Base-by-base conservation (phyloP, 2,888 invertebrate genomes). In the Electrophaes corylata region DNA sequence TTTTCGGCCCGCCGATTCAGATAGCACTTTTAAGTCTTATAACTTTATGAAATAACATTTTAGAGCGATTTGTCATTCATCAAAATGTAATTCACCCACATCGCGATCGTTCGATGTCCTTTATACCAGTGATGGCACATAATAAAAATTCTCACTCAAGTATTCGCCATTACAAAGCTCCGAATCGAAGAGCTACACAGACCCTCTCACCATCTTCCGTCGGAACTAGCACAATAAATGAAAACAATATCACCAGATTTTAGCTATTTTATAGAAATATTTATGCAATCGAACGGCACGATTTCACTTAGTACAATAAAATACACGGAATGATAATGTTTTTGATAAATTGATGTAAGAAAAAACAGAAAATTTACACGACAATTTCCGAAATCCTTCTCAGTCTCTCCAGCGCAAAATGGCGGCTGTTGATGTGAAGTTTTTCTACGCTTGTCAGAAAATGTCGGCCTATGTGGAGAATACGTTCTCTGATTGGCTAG, bases 391-490 rank as follows among this genome's bases (percentile, higher is more conserved):
- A 94, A 95, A 94, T 94, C 94, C 94, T 93, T 93, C 94, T 93
- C 93, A 94, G 94, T 94, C 94, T 93, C 93, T 93, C 93, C 94
- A 94, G 94, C 94, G 94, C 96, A 97, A 97, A 95, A 97, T 97
- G 97, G 97, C 96, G 96, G 96, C 96, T 96, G 95, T 96, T 96
- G 96, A 96, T 96, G 96, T 96, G 94, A 96, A 96, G 95, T 96
- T 96, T 96, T 96, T 96, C 95, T 96, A 96, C 96, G 96, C 96
- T 96, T 96, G 96, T 96, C 96, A 96, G 95, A 95, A 95, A 91
- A 91, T 91, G 92, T 92, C 92, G 91, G 92, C 89, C 92, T 88
- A 86, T 81, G 86, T 79, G 84, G 85, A 79, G 78, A 80, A 79
- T 69, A 76, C 75, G 79, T 72, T 57, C 60, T 78, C 65, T 82